Evolutionary conservation across 2,113 vertebrate genomes (phyloP).

Genomic region (Festucalex cinctus): DNA sequence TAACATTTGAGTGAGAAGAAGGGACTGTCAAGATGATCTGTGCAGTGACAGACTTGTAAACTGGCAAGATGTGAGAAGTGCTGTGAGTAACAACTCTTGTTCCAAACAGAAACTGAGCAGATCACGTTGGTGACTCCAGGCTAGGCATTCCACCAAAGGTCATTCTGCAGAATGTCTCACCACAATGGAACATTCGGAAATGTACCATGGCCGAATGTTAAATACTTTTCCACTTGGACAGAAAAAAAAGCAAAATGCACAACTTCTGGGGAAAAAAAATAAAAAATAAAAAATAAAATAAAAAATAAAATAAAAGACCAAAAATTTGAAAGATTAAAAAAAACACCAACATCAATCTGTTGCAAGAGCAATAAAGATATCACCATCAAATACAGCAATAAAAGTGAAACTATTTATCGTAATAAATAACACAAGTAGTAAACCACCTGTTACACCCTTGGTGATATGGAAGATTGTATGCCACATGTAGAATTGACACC

Average conservation of each 20-base stretch:
- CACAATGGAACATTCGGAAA: conserved; percentile 21
- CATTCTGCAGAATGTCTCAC: conserved; percentile 31
- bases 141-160: conserved; percentile 39
- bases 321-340: conserved; percentile 64
- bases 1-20: conserved; percentile 26
- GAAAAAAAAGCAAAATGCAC: conserved; percentile 38
- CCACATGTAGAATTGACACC: conserved; percentile 38
- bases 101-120: conserved; percentile 37
- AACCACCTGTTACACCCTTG: conserved; percentile 50
- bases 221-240: conserved; percentile 57
- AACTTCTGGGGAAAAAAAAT: conserved; percentile 35
- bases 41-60: conserved; percentile 50
- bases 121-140: conserved; percentile 40
- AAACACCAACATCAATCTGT: conserved; percentile 66
- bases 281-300: conserved; percentile 7
- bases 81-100: conserved; percentile 37
- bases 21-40: conserved; percentile 39
- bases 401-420: conserved; percentile 64
- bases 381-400: conserved; percentile 70
- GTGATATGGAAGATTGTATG: conserved; percentile 55
- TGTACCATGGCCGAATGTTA: conserved; percentile 54
- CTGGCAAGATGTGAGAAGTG: conserved; percentile 40
- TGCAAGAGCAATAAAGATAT: conserved; percentile 68
- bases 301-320: conserved; percentile 47
- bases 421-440: conserved; percentile 70